Evolutionary conservation across 1,140 invertebrate genomes (phyloP).

Genomic region (Conus betulinus): DNA sequence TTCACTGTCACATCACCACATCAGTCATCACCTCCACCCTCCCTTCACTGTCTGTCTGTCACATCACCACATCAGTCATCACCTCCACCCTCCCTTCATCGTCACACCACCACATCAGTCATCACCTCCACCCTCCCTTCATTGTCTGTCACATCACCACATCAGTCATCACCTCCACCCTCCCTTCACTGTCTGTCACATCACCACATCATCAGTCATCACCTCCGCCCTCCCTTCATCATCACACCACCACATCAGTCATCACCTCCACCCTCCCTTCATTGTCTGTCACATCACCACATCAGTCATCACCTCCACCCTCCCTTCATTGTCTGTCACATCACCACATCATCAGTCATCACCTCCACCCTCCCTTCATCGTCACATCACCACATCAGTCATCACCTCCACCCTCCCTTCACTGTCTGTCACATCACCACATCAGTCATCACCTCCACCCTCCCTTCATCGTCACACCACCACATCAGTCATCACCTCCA

Average conservation of each 20-base stretch:
- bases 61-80: not conserved
- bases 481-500: too few relatives aligned
- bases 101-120: not conserved
- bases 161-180: not conserved
- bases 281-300: too few relatives aligned
- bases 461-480: too few relatives aligned
- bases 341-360: not conserved
- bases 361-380: not conserved
- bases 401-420: not conserved
- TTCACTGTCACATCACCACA: not conserved
- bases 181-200: not conserved
- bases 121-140: not conserved
- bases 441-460: not conserved
- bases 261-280: not conserved
- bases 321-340: not conserved
- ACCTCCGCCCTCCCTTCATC: not conserved
- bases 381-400: not conserved
- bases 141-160: not conserved
- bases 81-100: not conserved
- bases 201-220: not conserved
- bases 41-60: conserved; percentile 68
- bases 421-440: not conserved
- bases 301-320: not conserved
- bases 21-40: conserved; percentile 71
- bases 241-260: not conserved